Evolutionary conservation across 2,888 invertebrate species (phyloP).

Genomic region (Mactromeris polynyma): DNA sequence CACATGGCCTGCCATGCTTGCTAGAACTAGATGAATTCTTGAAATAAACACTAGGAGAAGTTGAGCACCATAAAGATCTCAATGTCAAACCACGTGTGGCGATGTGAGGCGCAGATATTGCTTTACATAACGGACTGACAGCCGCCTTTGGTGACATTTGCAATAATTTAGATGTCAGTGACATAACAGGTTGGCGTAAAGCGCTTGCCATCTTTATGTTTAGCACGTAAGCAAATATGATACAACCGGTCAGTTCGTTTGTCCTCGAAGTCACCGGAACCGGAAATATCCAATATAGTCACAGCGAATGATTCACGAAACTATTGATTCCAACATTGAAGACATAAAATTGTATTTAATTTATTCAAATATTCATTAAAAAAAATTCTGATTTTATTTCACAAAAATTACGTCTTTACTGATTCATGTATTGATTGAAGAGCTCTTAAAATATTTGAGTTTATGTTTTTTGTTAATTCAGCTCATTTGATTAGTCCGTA

Average conservation of each 20-base stretch:
- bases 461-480: no score
- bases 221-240: background rate
- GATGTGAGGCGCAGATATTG: slow-evolving; percentile 36
- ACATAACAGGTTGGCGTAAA: slow-evolving; percentile 24
- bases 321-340: background rate
- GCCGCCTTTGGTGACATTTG: slow-evolving; percentile 19
- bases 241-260: background rate
- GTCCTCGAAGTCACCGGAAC: background rate
- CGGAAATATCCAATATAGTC: background rate
- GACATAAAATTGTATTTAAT: no score
- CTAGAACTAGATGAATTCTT: background rate
- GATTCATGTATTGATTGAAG: no score
- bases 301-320: background rate
- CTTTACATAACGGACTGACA: background rate
- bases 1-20: slow-evolving; percentile 25
- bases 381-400: no score
- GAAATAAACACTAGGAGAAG: background rate
- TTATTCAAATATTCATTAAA: no score
- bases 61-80: slow-evolving; percentile 33
- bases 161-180: slow-evolving; percentile 25
- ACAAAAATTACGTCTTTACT: no score
- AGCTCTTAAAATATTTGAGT: no score
- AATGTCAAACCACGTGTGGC: slow-evolving; percentile 56
- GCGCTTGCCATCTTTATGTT: slow-evolving; percentile 31
- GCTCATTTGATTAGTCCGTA: no score